Conservation (phyloP, 2,113 vertebrate species). For the Clinocottus analis region DNA sequence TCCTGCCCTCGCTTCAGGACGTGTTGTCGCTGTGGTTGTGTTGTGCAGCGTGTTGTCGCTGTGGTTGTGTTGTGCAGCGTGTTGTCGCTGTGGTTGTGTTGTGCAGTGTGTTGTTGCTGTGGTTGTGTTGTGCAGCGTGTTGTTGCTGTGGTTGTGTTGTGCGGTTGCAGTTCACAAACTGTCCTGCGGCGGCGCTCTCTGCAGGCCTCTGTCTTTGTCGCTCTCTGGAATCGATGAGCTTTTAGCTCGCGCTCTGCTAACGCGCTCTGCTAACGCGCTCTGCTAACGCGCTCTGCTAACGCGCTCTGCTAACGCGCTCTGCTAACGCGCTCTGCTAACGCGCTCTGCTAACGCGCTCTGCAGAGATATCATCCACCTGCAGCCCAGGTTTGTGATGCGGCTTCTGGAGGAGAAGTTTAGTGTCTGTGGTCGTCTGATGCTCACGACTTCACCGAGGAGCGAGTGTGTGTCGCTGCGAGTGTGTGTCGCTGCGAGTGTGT, state of each 20-base stretch:
- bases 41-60: not conserved
- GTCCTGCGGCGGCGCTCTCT: not conserved
- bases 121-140: no score
- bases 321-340: slow-evolving; percentile 9
- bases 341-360: not conserved
- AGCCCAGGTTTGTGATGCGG: not conserved
- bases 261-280: not conserved
- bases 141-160: not conserved
- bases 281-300: not conserved
- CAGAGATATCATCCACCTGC: not conserved
- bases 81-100: not conserved
- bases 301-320: slow-evolving; percentile 3
- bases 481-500: not conserved
- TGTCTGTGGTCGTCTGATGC: not conserved
- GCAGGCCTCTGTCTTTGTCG: not conserved
- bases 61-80: not conserved
- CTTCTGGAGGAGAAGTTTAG: slow-evolving; percentile 14
- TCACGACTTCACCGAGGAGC: no score
- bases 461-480: not conserved
- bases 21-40: not conserved
- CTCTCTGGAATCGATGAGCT: slow-evolving; percentile 16
- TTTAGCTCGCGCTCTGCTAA: slow-evolving; percentile 32
- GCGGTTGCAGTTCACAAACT: not conserved
- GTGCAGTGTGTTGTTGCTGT: no score
- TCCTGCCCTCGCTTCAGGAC: not conserved